A percentile compares a stretch with the other conserved stretches of the same genome.
Conservation (phyloP, 1,140 invertebrate species). For the Pseudomyrmex flavicornis region DNA sequence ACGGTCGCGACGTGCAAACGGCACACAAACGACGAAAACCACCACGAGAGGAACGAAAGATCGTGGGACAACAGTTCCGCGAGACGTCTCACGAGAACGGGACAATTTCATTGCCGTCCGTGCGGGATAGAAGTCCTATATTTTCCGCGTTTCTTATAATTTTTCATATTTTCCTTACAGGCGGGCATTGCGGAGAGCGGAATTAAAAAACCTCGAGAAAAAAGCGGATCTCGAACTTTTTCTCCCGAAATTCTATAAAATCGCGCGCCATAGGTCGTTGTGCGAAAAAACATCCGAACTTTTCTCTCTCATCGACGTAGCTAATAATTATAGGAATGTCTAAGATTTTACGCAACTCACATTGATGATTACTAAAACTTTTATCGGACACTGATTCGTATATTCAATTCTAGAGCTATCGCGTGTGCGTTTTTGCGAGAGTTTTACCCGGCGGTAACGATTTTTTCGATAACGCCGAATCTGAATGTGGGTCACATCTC, state of each 20-base stretch:
- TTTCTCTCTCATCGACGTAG: no score
- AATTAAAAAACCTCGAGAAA: conserved; percentile 21
- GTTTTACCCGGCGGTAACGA: not conserved
- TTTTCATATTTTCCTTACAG: conserved; percentile 70
- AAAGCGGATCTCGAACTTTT: not conserved
- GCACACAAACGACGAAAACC: conserved; percentile 61
- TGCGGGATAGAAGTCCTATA: conserved; percentile 45
- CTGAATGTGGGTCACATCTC: conserved; percentile 43
- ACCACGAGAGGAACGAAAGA: conserved; percentile 39
- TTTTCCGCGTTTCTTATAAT: conserved; percentile 71
- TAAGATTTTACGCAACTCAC: no score
- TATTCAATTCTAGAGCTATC: conserved; percentile 16
- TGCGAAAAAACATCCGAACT: no score
- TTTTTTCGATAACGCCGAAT: conserved; percentile 55
- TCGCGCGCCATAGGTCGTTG: no score
- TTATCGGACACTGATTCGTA: conserved; percentile 9
- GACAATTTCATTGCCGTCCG: conserved; percentile 65
- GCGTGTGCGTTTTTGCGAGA: conserved; percentile 1
- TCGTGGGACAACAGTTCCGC: conserved; percentile 61
- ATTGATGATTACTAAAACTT: no score
- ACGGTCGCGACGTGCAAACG: conserved; percentile 48
- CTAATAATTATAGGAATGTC: no score
- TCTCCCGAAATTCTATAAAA: not conserved
- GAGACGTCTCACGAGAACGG: conserved; percentile 17
- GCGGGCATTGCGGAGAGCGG: conserved; percentile 19